A percentile compares a stretch with the other conserved stretches of the same genome.
Evolutionary conservation across 2,888 invertebrate genomes (phyloP).

Genomic region (Epinotia ramella): DNA sequence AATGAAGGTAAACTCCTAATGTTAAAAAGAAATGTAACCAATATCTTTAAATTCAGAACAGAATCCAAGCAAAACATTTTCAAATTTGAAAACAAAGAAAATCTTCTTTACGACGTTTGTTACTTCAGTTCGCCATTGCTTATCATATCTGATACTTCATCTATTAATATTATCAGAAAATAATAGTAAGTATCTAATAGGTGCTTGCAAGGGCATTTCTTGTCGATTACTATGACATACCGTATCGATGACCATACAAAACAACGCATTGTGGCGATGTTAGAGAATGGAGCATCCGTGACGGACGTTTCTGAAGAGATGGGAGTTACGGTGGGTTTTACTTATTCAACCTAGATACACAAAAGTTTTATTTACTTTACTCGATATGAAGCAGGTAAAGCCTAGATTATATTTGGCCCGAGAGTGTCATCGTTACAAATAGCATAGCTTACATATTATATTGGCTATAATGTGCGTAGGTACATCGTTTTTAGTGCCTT

Average conservation of each 20-base stretch:
- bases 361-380: slow-evolving; percentile 2
- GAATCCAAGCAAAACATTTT: no score
- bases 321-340: no score
- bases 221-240: slow-evolving; percentile 4
- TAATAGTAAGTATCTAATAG: no score
- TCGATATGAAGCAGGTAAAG: slow-evolving; percentile 7
- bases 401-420: slow-evolving; percentile 2
- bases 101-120: background rate
- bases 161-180: background rate
- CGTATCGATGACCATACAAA: slow-evolving; percentile 13
- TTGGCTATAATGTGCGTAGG: slow-evolving; percentile 1
- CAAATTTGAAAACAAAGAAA: no score
- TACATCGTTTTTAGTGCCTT: background rate
- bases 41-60: no score
- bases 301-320: background rate
- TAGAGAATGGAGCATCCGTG: slow-evolving; percentile 7
- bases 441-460: slow-evolving; percentile 1
- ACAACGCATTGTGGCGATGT: slow-evolving; percentile 15
- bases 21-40: no score
- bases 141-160: background rate
- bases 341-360: background rate
- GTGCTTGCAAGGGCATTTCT: slow-evolving; percentile 1
- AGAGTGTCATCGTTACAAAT: background rate
- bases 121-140: background rate
- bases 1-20: background rate